Base-by-base conservation (phyloP, 1,140 invertebrate genomes). In the Thalassaphorura encarpata region DNA sequence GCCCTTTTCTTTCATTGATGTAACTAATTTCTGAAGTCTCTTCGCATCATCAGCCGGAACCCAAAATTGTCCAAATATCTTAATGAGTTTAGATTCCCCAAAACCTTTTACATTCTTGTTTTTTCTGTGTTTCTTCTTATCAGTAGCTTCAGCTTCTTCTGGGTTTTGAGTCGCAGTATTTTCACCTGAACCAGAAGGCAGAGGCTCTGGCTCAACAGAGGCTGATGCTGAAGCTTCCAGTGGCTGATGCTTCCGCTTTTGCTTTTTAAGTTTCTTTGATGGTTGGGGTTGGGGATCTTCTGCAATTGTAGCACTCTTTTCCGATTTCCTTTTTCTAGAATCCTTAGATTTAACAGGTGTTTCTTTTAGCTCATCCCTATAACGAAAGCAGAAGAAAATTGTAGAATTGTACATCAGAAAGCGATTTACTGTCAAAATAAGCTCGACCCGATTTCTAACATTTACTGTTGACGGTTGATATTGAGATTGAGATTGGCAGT, bases 1-100 rank as follows among this genome's bases (percentile, higher is more conserved):
- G 67, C 82, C 82, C 72, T 83, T 80, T 45, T 78, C 75, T 1
- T 80, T 74, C 75, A 86, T 76, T 66, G 77, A 75, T 56, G 78
- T 74, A 58, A 75, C 75, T 15, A 86, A 67, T 48, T 80, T 72
- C 52, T 72, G 69, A 2, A 86, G 68, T 56, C 82, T 72, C 24
- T 80, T 76, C 16, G 78, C 82, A 75, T 87, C 84, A 68, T 81
- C 81, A 2, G 31, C 42, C 0, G 56, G 50, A 28, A 62, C 59
- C 59, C 59, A 62, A 55, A 65, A 65, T 21, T 65, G 53, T n/a
- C 63, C 59, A 21, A 60, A 57, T 13, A 61, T 36, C 45, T 60
- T 59, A 0, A 65, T 56, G 5, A 42, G 29, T 52, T 61, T 58
- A 1, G 52, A 45, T 16, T 56, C 16, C 3, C 62, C 62, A 53